These are phyloP conservation scores for Phyllotreta cruciferae DNA, from an alignment of 2,888 invertebrate genomes.

Conservation along the genomic window DNA sequence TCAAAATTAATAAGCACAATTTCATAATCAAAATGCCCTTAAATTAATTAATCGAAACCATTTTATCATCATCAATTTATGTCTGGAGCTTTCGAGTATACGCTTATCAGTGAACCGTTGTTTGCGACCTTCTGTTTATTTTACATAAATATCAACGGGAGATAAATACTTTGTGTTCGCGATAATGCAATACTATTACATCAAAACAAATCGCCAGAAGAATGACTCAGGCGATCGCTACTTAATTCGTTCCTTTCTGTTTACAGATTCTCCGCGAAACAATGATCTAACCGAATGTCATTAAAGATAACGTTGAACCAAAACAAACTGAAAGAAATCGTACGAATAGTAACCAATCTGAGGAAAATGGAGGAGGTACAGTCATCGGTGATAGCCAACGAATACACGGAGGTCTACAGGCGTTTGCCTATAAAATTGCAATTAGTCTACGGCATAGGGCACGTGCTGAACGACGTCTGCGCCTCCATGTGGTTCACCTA, in stretches of 20 bases:
- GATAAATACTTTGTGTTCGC: too few relatives aligned
- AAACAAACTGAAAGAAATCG: neutral
- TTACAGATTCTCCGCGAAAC: constrained; percentile 4
- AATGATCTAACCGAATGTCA: constrained; percentile 15
- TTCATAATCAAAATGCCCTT: too few relatives aligned
- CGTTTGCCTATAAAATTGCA: constrained; percentile 58
- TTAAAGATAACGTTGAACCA: constrained; percentile 9
- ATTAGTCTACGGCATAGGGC: constrained; percentile 79
- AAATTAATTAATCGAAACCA: too few relatives aligned
- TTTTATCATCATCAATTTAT: too few relatives aligned
- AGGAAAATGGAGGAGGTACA: constrained; percentile 1
- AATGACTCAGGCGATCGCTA: too few relatives aligned
- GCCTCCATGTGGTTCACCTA: constrained; percentile 97
- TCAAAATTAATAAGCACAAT: too few relatives aligned
- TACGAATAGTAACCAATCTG: neutral
- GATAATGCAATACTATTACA: too few relatives aligned
- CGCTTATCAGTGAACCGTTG: too few relatives aligned
- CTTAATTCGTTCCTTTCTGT: neutral
- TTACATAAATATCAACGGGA: too few relatives aligned
- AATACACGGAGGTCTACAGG: constrained; percentile 63
- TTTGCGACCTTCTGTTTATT: too few relatives aligned
- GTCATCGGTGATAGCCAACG: constrained; percentile 45
- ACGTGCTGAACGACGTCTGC: constrained; percentile 91
- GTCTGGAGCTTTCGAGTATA: too few relatives aligned
- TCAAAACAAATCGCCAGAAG: too few relatives aligned